Conservation (phyloP, 23 tunicate species). For the Ascidia mentula region DNA sequence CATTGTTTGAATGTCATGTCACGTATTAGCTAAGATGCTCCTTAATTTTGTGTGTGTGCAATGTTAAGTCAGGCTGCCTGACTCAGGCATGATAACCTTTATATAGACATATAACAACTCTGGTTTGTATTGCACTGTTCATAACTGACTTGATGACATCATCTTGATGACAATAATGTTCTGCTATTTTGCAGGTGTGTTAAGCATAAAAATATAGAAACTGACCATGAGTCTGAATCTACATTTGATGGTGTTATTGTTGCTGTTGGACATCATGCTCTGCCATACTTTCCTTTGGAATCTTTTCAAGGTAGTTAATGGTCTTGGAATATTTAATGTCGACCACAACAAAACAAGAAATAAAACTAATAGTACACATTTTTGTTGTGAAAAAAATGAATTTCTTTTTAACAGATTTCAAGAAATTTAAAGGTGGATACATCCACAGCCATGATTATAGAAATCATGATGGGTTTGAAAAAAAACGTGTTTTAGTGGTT, state of each 20-base stretch:
- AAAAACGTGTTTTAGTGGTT: slow-evolving; percentile 51
- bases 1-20: background rate
- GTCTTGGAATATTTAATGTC: background rate
- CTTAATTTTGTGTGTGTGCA: too few species aligned
- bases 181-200: slow-evolving; percentile 5
- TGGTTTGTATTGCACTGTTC: too few species aligned
- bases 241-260: slow-evolving; percentile 77
- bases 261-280: slow-evolving; percentile 77
- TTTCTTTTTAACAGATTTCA: slow-evolving; percentile 36
- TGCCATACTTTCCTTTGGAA: slow-evolving; percentile 50
- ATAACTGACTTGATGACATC: too few species aligned
- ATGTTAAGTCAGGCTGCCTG: too few species aligned
- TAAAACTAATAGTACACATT: background rate
- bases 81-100: too few species aligned
- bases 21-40: too few species aligned
- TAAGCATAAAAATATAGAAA: slow-evolving; percentile 14
- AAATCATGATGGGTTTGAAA: slow-evolving; percentile 26
- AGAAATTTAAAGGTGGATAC: slow-evolving; percentile 41
- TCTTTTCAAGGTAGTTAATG: slow-evolving; percentile 41
- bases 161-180: too few species aligned
- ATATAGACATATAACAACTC: too few species aligned
- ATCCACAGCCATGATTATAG: slow-evolving; percentile 72
- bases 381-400: background rate
- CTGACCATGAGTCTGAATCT: background rate
- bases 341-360: background rate